Conservation (phyloP, 2,113 vertebrate genomes). For the Ondatra zibethicus region DNA sequence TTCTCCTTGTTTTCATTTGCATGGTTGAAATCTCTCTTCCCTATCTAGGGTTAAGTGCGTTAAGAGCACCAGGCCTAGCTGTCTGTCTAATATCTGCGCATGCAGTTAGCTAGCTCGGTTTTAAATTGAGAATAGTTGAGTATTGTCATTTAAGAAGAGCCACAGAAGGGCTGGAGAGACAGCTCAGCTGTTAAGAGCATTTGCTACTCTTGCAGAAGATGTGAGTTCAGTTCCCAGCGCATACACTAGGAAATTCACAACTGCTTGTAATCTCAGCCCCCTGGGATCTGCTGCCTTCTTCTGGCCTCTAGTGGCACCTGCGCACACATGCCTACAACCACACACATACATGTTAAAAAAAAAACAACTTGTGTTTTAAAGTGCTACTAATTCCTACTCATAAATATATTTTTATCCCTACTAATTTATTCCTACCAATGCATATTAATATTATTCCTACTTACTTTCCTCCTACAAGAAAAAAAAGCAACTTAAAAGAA, state of each 20-base stretch:
- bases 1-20: slow-evolving; percentile 31
- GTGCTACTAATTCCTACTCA: background rate
- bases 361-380: background rate
- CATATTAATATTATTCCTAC: background rate
- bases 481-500: slow-evolving; percentile 32
- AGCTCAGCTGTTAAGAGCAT: background rate
- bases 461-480: background rate
- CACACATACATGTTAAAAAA: background rate
- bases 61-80: background rate
- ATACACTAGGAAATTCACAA: background rate
- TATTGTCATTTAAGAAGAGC: slow-evolving; percentile 45
- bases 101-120: background rate
- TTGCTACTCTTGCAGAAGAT: background rate
- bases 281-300: background rate
- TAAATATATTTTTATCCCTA: background rate
- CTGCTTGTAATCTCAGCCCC: background rate
- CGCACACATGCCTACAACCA: background rate
- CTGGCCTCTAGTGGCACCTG: background rate
- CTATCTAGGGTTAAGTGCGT: background rate
- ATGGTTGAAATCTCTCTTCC: slow-evolving; percentile 32
- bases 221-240: background rate
- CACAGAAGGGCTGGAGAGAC: background rate
- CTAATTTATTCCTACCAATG: background rate
- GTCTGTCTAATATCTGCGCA: background rate
- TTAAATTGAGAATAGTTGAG: background rate